phyloP scores from a whole-genome alignment of 2,888 invertebrate genomes.

The Ditula angustiorana region DNA sequence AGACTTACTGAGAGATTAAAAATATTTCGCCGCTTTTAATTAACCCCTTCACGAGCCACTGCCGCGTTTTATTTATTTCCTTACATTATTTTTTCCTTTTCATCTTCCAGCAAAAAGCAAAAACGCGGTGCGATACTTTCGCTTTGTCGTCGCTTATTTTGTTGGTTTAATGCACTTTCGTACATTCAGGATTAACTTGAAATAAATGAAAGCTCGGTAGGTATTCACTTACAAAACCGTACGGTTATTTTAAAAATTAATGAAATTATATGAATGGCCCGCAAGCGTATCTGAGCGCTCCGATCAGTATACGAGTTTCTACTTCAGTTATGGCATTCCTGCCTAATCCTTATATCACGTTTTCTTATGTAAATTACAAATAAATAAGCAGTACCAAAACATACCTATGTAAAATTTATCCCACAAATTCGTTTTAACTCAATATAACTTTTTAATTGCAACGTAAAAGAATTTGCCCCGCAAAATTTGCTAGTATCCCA shows the following conservation, averaged over 20 bases:
- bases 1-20: background rate
- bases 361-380: background rate
- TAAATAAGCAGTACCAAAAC: background rate
- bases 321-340: no score
- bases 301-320: no score
- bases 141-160: background rate
- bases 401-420: background rate
- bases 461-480: conserved; percentile 1
- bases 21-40: background rate
- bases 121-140: background rate
- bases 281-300: no score
- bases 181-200: background rate
- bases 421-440: background rate
- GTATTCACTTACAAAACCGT: no score
- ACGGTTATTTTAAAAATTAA: no score
- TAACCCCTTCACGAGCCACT: background rate
- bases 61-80: background rate
- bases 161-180: background rate
- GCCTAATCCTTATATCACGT: no score
- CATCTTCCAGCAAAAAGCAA: background rate
- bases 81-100: background rate
- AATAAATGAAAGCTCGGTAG: background rate
- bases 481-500: conserved; percentile 19
- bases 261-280: no score
- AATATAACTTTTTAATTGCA: conserved; percentile 12